Conservation (phyloP, 2,888 invertebrate genomes). For the Cryptosula pallasiana region DNA sequence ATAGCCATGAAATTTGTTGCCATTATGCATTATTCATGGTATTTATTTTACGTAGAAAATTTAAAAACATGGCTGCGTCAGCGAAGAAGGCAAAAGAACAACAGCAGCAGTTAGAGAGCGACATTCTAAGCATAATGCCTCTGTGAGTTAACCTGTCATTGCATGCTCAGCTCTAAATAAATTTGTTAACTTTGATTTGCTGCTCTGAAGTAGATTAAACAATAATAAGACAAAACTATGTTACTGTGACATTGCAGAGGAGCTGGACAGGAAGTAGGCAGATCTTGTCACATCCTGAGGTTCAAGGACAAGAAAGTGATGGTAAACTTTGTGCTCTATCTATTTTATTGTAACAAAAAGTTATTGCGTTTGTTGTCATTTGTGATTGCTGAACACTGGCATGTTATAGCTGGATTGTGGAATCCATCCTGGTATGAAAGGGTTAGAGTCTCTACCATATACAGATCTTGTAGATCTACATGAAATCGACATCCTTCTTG, state of each 20-base stretch:
- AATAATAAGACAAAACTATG: too few relatives aligned
- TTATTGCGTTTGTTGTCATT: neutral
- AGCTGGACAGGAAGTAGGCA: slow-evolving; percentile 97
- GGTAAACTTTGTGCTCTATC: slow-evolving; percentile 60
- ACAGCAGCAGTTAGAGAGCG: neutral
- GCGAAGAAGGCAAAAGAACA: neutral
- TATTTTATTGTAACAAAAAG: too few relatives aligned
- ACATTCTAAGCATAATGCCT: slow-evolving; percentile 18
- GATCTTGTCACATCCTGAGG: slow-evolving; percentile 95
- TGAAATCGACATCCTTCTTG: slow-evolving; percentile 79
- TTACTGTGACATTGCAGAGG: slow-evolving; percentile 61
- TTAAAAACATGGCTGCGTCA: neutral
- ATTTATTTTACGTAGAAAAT: neutral
- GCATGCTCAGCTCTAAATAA: too few relatives aligned
- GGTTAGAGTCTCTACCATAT: slow-evolving; percentile 95
- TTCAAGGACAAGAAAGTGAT: slow-evolving; percentile 99
- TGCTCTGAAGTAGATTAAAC: too few relatives aligned
- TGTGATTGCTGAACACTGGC: too few relatives aligned
- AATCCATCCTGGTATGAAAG: slow-evolving; percentile 89
- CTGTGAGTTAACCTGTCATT: neutral
- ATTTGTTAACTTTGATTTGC: too few relatives aligned
- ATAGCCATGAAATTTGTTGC: too few relatives aligned
- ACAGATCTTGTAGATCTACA: slow-evolving; percentile 96
- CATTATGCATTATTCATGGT: neutral
- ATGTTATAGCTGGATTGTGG: slow-evolving; percentile 80